These are phyloP conservation scores for Crossaster papposus DNA, from an alignment of 53 echinoderm and acorn worm species.

Conservation along the genomic window DNA sequence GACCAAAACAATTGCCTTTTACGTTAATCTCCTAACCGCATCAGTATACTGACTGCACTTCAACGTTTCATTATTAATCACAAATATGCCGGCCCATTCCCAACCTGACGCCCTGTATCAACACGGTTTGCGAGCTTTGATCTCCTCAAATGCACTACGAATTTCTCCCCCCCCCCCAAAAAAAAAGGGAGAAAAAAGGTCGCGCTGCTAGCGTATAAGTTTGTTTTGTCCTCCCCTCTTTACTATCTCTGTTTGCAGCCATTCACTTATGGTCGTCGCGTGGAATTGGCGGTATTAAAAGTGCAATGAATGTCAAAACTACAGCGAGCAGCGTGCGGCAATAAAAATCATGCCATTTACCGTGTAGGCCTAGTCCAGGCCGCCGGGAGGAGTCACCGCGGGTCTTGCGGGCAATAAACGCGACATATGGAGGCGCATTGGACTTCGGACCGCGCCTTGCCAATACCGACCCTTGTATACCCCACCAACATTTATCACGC, in stretches of 20 bases:
- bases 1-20: constrained; percentile 2
- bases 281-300: constrained; percentile 55
- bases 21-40: constrained; percentile 19
- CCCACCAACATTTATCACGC: constrained; percentile 48
- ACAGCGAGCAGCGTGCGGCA: constrained; percentile 10
- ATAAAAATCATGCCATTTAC: constrained; percentile 47
- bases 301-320: constrained; percentile 63
- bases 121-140: constrained; percentile 36
- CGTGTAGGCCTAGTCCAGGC: no score
- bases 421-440: constrained; percentile 44
- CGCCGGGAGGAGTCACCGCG: background rate
- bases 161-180: constrained; percentile 4
- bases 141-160: background rate
- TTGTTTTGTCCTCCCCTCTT: background rate
- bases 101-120: constrained; percentile 58
- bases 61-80: constrained; percentile 54
- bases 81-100: constrained; percentile 21
- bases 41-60: constrained; percentile 14
- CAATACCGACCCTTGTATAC: background rate
- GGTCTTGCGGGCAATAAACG: constrained; percentile 23
- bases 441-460: constrained; percentile 43
- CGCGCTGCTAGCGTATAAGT: constrained; percentile 6
- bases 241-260: background rate
- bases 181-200: background rate
- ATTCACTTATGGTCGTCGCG: constrained; percentile 30